phyloP scores from a whole-genome alignment of 2,888 invertebrate genomes.

The Sylvicola cinctus region DNA sequence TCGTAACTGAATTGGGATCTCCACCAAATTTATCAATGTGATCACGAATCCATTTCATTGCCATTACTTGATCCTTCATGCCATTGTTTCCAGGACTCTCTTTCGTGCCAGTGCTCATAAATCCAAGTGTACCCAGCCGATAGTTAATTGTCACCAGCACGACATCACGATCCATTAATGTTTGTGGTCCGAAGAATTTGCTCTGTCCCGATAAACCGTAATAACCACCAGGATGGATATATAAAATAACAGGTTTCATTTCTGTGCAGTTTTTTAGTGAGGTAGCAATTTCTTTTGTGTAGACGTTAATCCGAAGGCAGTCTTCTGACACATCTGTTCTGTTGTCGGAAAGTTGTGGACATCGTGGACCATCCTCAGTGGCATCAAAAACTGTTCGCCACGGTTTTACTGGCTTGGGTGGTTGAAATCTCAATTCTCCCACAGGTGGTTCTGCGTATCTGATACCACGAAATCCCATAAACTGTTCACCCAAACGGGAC shows the following conservation, averaged over 20 bases:
- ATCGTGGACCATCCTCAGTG: slow-evolving; percentile 34
- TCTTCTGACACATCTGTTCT: slow-evolving; percentile 28
- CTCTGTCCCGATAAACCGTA: slow-evolving; percentile 38
- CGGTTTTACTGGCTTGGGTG: slow-evolving; percentile 27
- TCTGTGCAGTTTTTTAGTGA: no score
- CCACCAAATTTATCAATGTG: slow-evolving; percentile 49
- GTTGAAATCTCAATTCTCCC: slow-evolving; percentile 22
- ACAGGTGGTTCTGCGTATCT: slow-evolving; percentile 22
- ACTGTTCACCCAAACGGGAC: slow-evolving; percentile 18
- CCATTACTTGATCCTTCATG: slow-evolving; percentile 46
- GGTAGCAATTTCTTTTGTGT: slow-evolving; percentile 25
- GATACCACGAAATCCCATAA: slow-evolving; percentile 24
- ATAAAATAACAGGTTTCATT: slow-evolving; percentile 41
- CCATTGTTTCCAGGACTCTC: slow-evolving; percentile 47
- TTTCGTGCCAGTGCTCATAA: slow-evolving; percentile 41
- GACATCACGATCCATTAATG: slow-evolving; percentile 40
- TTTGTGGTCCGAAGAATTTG: slow-evolving; percentile 30
- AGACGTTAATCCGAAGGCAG: slow-evolving; percentile 35
- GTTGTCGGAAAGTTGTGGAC: slow-evolving; percentile 25
- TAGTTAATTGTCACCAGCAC: slow-evolving; percentile 46
- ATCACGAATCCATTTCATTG: slow-evolving; percentile 40
- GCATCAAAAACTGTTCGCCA: slow-evolving; percentile 33
- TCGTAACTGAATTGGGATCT: slow-evolving; percentile 38
- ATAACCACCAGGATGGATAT: slow-evolving; percentile 46
- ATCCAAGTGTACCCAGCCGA: slow-evolving; percentile 32